These are phyloP conservation scores for Phacellophora camtschatica DNA, from an alignment of 30 jellyfish, hydroid and myxozoan genomes.

Conservation along the genomic window DNA sequence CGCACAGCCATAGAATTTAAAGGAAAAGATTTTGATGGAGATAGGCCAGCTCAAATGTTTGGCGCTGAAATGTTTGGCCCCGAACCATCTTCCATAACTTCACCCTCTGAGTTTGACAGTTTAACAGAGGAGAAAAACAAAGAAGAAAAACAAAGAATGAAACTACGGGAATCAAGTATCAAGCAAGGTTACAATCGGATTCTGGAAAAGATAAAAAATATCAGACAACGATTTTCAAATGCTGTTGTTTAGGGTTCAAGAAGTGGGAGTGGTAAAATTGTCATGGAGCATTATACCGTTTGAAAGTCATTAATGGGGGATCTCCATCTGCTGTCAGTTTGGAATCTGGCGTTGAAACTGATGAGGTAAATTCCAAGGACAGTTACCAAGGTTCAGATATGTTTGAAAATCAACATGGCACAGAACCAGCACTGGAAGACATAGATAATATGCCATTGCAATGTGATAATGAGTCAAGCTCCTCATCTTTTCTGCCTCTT, in stretches of 20 bases:
- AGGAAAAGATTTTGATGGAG: slow-evolving; percentile 52
- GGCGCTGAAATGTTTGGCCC: slow-evolving; percentile 31
- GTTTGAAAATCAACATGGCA: slow-evolving; percentile 1
- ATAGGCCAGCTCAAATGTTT: slow-evolving; percentile 43
- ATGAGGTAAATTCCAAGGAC: slow-evolving; percentile 6
- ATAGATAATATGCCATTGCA: background rate
- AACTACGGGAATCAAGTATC: slow-evolving; percentile 13
- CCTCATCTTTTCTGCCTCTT: background rate
- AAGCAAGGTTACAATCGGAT: slow-evolving; percentile 58
- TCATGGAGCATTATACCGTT: slow-evolving; percentile 34
- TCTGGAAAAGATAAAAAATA: slow-evolving; percentile 61
- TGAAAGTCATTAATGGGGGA: slow-evolving; percentile 68
- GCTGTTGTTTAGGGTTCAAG: slow-evolving; percentile 74
- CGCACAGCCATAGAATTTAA: slow-evolving; percentile 23
- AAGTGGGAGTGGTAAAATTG: slow-evolving; percentile 69
- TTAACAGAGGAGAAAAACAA: slow-evolving; percentile 18
- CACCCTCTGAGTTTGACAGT: slow-evolving; percentile 1
- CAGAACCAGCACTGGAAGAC: background rate
- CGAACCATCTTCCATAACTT: background rate
- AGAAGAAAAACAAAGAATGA: slow-evolving; percentile 5
- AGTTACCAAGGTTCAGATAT: background rate
- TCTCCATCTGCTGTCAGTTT: slow-evolving; percentile 56
- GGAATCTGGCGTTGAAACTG: slow-evolving; percentile 55
- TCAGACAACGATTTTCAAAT: slow-evolving; percentile 46
- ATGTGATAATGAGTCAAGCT: background rate